Evolutionary conservation across 2,797 vertebrate species (phyloP).

Genomic region (Sternarchorhynchus goeldii): DNA sequence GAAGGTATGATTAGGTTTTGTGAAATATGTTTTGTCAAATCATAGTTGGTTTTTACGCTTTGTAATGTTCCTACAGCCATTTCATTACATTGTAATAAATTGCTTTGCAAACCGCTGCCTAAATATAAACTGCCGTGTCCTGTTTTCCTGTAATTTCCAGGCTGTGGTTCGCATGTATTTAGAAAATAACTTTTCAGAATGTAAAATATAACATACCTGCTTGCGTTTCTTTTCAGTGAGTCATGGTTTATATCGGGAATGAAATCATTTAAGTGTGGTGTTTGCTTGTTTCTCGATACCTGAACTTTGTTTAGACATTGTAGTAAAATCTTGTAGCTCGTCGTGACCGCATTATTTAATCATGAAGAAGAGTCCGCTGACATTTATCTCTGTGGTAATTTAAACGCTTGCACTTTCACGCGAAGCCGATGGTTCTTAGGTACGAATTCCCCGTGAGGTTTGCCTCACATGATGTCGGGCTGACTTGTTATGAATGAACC

Average conservation of each 20-base stretch:
- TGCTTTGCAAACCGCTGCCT: too few species aligned
- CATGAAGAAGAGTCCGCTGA: not conserved
- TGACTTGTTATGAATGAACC: slow-evolving; percentile 26
- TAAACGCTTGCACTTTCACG: not conserved
- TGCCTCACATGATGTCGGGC: slow-evolving; percentile 14
- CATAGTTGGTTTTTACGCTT: not conserved
- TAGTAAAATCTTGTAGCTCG: not conserved
- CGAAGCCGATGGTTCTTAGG: not conserved
- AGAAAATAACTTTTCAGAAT: too few species aligned
- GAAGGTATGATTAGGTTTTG: not conserved
- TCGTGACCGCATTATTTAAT: not conserved
- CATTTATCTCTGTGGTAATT: not conserved
- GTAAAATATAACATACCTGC: too few species aligned
- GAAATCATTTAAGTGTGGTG: not conserved
- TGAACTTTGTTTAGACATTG: not conserved
- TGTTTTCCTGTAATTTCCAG: too few species aligned
- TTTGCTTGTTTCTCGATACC: not conserved
- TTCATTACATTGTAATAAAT: too few species aligned
- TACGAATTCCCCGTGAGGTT: not conserved
- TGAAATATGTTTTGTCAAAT: not conserved
- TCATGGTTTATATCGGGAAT: not conserved
- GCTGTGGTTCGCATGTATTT: too few species aligned
- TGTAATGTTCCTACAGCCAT: too few species aligned
- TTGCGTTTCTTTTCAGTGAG: not conserved
- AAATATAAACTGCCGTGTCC: too few species aligned